These are phyloP conservation scores for Drosophila conformis DNA, from an alignment of 2,888 invertebrate species.

Conservation along the genomic window DNA sequence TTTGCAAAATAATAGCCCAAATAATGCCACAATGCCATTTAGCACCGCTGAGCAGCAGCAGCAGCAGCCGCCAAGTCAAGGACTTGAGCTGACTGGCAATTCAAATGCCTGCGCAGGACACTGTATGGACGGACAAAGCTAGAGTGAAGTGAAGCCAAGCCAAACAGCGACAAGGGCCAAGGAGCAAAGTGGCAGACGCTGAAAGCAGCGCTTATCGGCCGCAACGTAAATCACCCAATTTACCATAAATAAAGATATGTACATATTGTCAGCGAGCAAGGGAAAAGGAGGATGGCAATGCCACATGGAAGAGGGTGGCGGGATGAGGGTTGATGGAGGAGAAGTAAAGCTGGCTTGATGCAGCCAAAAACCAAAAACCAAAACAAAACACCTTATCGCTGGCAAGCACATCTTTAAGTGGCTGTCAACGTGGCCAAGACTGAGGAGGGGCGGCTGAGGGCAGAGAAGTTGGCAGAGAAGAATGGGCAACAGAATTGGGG, in stretches of 20 bases:
- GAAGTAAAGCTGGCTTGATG: constrained; percentile 26
- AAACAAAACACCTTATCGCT: constrained; percentile 78
- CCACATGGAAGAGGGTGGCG: not conserved
- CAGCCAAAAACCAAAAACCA: constrained; percentile 42
- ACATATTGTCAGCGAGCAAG: constrained; percentile 70
- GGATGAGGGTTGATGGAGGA: constrained; percentile 1
- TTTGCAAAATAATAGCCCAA: constrained; percentile 66
- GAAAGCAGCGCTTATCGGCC: constrained; percentile 79
- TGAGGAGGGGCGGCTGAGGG: not conserved
- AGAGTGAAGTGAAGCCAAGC: constrained; percentile 1
- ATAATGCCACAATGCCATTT: constrained; percentile 67
- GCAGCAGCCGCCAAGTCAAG: constrained; percentile 52
- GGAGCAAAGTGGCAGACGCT: constrained; percentile 55
- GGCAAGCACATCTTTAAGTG: constrained; percentile 78
- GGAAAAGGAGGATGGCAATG: not conserved
- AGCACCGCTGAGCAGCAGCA: constrained; percentile 39
- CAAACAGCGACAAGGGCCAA: constrained; percentile 29
- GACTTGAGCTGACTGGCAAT: constrained; percentile 67
- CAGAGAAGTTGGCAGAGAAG: constrained; percentile 13
- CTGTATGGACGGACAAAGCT: not conserved
- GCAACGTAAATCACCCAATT: constrained; percentile 83
- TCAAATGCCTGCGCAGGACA: constrained; percentile 61
- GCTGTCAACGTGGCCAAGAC: constrained; percentile 72
- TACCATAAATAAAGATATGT: constrained; percentile 79
- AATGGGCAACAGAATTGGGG: constrained; percentile 1